Conservation (phyloP, 2,113 vertebrate species). For the Nicator chloris region DNA sequence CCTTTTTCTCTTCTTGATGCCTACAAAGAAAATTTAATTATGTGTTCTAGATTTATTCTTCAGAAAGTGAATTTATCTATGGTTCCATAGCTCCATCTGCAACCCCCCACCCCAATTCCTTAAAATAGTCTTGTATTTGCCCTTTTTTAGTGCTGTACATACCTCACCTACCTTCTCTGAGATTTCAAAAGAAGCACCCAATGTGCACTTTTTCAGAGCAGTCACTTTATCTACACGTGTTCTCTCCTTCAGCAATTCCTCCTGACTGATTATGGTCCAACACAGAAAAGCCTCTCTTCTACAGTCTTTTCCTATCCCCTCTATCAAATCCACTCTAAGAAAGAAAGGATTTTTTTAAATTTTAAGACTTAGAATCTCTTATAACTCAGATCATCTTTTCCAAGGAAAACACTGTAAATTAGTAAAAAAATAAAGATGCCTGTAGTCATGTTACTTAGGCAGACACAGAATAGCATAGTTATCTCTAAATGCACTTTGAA, state of each 20-base stretch:
- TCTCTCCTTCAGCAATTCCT: neutral
- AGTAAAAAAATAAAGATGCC: neutral
- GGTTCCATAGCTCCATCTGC: neutral
- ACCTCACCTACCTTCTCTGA: neutral
- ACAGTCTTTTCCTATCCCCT: neutral
- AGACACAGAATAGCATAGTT: neutral
- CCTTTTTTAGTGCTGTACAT: neutral
- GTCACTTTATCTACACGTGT: neutral
- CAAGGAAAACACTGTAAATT: neutral
- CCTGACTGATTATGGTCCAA: neutral
- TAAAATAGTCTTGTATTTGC: neutral
- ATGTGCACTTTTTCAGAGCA: neutral
- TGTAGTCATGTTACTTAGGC: neutral
- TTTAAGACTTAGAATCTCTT: neutral
- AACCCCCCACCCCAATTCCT: rapidly evolving
- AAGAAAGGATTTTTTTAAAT: neutral
- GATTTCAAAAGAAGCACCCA: neutral
- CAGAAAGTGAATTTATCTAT: neutral
- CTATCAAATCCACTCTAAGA: neutral
- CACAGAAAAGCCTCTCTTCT: rapidly evolving
- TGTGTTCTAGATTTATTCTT: neutral
- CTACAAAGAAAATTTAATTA: neutral
- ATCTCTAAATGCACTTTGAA: neutral
- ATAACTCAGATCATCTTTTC: neutral
- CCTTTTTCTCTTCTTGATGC: neutral